Conservation (phyloP, 2,113 vertebrate genomes). For the Bos javanicus region DNA sequence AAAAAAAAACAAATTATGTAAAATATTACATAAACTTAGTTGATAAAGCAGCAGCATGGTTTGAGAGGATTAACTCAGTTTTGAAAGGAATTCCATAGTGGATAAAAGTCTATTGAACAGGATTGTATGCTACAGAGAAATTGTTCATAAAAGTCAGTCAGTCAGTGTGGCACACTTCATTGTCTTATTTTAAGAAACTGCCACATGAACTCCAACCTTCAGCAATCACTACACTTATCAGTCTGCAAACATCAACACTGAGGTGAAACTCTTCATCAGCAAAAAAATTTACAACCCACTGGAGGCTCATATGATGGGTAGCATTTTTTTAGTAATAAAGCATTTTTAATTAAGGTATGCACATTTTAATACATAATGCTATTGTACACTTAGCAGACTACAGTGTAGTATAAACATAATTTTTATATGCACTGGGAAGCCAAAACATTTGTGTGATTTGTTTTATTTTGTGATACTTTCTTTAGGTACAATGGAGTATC, state of each 20-base stretch:
- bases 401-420: not conserved
- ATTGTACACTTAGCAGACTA: not conserved
- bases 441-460: not conserved
- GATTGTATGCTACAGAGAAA: not conserved
- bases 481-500: not conserved
- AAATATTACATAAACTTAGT: not conserved
- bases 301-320: not conserved
- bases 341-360: not conserved
- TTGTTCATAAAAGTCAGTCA: not conserved
- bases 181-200: not conserved
- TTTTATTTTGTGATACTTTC: not conserved
- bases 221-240: not conserved
- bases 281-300: not conserved
- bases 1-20: not conserved
- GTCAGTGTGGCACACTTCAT: not conserved
- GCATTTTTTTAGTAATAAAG: not conserved
- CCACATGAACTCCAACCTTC: not conserved
- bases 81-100: not conserved
- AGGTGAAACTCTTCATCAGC: not conserved
- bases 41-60: not conserved
- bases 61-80: not conserved
- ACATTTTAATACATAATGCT: not conserved
- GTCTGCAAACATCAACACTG: not conserved
- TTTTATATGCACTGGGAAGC: not conserved
- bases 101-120: not conserved